phyloP scores from a whole-genome alignment of 1,140 invertebrate species.

The Glomeris maerens region DNA sequence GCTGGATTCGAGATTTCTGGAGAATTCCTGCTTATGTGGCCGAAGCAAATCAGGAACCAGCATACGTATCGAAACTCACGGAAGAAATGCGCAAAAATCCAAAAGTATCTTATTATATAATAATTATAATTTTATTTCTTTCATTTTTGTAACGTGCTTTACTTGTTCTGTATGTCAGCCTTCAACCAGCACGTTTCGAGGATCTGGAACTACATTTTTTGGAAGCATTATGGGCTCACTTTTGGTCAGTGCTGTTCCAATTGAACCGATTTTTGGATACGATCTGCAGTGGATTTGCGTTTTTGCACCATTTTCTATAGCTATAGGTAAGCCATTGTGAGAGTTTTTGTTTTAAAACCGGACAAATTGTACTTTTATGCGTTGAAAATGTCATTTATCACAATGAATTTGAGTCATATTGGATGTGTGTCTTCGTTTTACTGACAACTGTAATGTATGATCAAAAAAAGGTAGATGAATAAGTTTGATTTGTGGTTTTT shows the following conservation, averaged over 20 bases:
- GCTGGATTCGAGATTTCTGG: constrained; percentile 74
- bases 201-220: too few relatives aligned
- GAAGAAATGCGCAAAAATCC: constrained; percentile 43
- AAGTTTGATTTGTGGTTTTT: constrained; percentile 19
- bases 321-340: constrained; percentile 45
- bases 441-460: constrained; percentile 8
- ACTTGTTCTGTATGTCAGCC: too few relatives aligned
- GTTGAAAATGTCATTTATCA: constrained; percentile 5
- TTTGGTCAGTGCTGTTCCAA: constrained; percentile 56
- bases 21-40: constrained; percentile 71
- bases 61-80: constrained; percentile 50
- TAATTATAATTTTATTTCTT: too few relatives aligned
- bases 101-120: too few relatives aligned
- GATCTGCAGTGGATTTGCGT: constrained; percentile 52
- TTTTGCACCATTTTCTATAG: constrained; percentile 52
- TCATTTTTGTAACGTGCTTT: too few relatives aligned
- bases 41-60: constrained; percentile 65
- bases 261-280: constrained; percentile 46
- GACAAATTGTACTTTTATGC: neutral
- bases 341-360: constrained; percentile 5
- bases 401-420: constrained; percentile 1
- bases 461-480: neutral
- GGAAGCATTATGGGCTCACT: constrained; percentile 66
- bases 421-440: constrained; percentile 6
- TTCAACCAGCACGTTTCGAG: too few relatives aligned